Evolutionary conservation across 2,888 invertebrate genomes (phyloP).

Genomic region (Patella depressa): DNA sequence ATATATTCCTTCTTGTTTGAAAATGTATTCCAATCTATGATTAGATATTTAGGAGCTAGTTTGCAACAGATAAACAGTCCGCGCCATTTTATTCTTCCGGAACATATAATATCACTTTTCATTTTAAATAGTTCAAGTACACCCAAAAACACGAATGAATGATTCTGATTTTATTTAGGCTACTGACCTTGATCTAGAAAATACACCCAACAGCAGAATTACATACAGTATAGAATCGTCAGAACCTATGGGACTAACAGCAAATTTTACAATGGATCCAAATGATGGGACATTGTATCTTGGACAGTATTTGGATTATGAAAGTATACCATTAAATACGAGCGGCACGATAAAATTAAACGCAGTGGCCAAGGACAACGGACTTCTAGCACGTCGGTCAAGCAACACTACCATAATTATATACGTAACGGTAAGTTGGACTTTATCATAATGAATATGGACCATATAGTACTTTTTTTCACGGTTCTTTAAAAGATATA

Average conservation of each 20-base stretch:
- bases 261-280: constrained; percentile 77
- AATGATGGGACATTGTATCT: constrained; percentile 75
- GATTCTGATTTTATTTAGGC: too few relatives aligned
- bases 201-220: constrained; percentile 53
- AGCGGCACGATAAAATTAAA: constrained; percentile 44
- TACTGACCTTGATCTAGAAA: constrained; percentile 80
- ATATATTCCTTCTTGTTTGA: too few relatives aligned
- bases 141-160: too few relatives aligned
- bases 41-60: too few relatives aligned
- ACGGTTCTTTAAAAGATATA: too few relatives aligned
- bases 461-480: too few relatives aligned
- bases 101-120: too few relatives aligned
- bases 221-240: constrained; percentile 33
- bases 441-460: too few relatives aligned
- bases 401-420: constrained; percentile 41
- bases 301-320: constrained; percentile 55
- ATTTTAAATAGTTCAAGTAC: too few relatives aligned
- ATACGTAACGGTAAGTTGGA: constrained; percentile 54
- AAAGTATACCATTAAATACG: constrained; percentile 32
- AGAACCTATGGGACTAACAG: not conserved
- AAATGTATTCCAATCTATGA: too few relatives aligned
- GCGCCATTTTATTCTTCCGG: too few relatives aligned
- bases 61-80: too few relatives aligned
- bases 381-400: constrained; percentile 40
- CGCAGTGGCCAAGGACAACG: constrained; percentile 58